Conservation (phyloP, 2,797 vertebrate species). For the Margarornis squamiger region DNA sequence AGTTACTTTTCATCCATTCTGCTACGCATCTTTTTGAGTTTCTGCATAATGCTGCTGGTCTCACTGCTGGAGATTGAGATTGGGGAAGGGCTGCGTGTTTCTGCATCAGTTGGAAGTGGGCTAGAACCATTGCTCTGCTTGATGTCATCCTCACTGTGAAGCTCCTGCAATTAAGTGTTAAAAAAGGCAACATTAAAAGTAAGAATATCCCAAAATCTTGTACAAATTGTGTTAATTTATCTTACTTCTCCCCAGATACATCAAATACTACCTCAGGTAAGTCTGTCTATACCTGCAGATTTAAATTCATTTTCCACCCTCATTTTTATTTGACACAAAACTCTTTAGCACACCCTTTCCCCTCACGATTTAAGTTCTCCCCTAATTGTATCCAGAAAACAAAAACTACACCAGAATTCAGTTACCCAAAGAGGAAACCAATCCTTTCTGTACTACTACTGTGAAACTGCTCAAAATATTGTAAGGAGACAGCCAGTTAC, state of each 20-base stretch:
- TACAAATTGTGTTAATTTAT: background rate
- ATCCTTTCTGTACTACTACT: background rate
- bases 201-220: background rate
- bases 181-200: background rate
- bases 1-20: conserved; percentile 97
- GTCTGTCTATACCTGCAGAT: background rate
- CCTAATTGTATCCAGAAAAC: background rate
- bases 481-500: background rate
- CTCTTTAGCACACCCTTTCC: background rate
- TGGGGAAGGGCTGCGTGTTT: conserved; percentile 88
- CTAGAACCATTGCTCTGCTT: conserved; percentile 77
- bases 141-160: conserved; percentile 76
- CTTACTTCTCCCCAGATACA: background rate
- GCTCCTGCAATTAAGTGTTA: conserved; percentile 75
- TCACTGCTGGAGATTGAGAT: conserved; percentile 93
- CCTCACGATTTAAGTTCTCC: background rate
- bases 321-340: background rate
- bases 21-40: conserved; percentile 97
- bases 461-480: background rate
- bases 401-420: background rate
- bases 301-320: background rate
- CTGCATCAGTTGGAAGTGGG: conserved; percentile 76
- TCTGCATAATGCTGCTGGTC: conserved; percentile 99
- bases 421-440: background rate
- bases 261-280: background rate